phyloP scores from a whole-genome alignment of 1,140 invertebrate genomes.

The Drosophila parvula region DNA sequence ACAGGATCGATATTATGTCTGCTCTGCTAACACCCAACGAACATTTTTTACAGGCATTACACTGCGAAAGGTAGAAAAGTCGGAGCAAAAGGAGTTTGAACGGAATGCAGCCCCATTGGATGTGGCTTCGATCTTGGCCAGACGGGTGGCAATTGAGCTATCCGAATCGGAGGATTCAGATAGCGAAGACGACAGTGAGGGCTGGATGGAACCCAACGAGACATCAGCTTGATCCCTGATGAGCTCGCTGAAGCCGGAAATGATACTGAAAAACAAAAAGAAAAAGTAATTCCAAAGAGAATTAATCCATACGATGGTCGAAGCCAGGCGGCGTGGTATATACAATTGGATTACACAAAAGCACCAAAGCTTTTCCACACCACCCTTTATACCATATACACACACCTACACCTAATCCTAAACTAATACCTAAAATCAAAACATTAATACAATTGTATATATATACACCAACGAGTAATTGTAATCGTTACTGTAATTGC shows the following conservation, averaged over 20 bases:
- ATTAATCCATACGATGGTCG: slow-evolving; percentile 51
- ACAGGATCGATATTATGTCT: too few relatives aligned
- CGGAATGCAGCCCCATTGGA: slow-evolving; percentile 92
- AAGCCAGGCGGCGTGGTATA: slow-evolving; percentile 37
- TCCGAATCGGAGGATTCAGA: slow-evolving; percentile 95
- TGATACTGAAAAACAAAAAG: slow-evolving; percentile 78
- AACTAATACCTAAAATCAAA: slow-evolving; percentile 53
- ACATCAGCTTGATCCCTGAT: slow-evolving; percentile 85
- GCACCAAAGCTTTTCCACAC: slow-evolving; percentile 77
- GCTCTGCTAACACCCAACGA: background rate
- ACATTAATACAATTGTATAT: slow-evolving; percentile 71
- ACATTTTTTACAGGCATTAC: slow-evolving; percentile 89
- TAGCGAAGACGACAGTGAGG: slow-evolving; percentile 85
- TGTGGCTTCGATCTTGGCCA: slow-evolving; percentile 96
- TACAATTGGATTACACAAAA: slow-evolving; percentile 71
- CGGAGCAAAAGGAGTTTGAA: slow-evolving; percentile 91
- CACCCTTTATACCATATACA: slow-evolving; percentile 58
- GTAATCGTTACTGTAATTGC: slow-evolving; percentile 44
- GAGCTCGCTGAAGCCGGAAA: slow-evolving; percentile 65
- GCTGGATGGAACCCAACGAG: slow-evolving; percentile 85
- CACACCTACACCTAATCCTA: slow-evolving; percentile 35
- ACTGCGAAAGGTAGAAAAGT: slow-evolving; percentile 96
- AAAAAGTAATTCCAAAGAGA: slow-evolving; percentile 82
- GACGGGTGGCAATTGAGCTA: slow-evolving; percentile 96
- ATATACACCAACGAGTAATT: slow-evolving; percentile 62